Evolutionary conservation across 2,113 vertebrate species (phyloP).

Genomic region (Suncus etruscus): DNA sequence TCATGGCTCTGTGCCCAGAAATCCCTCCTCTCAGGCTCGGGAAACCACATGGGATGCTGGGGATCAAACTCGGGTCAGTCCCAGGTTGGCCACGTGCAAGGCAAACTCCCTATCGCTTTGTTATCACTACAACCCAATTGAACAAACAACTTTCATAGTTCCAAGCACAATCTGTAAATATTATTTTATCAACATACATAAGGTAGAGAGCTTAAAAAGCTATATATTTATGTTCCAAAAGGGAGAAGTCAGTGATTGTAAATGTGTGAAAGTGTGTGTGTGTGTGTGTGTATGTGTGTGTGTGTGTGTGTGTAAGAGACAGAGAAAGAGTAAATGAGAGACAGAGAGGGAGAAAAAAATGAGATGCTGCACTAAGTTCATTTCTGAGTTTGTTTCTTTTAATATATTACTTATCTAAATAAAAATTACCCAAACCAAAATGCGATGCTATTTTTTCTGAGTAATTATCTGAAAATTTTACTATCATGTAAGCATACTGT

Average conservation of each 20-base stretch:
- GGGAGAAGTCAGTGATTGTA: too few relatives aligned
- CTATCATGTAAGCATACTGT: not conserved
- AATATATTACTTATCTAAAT: not conserved
- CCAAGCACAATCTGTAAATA: constrained; percentile 64
- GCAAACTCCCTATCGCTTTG: too few relatives aligned
- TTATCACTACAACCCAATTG: too few relatives aligned
- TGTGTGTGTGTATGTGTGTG: too few relatives aligned
- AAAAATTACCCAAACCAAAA: not conserved
- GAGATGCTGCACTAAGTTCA: not conserved
- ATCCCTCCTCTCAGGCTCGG: too few relatives aligned
- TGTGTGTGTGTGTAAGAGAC: too few relatives aligned
- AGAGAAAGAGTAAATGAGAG: not conserved
- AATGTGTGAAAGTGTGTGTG: too few relatives aligned
- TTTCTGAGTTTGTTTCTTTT: not conserved
- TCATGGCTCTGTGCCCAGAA: too few relatives aligned
- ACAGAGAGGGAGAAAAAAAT: not conserved
- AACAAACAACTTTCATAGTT: not conserved
- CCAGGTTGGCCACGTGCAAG: too few relatives aligned
- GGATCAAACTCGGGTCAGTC: too few relatives aligned
- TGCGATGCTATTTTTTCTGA: not conserved
- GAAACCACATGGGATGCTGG: too few relatives aligned
- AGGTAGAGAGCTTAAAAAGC: not conserved
- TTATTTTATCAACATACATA: constrained; percentile 54
- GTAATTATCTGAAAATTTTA: not conserved
- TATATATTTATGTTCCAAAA: too few relatives aligned